A percentile compares a stretch with the other conserved stretches of the same genome.
Conservation (phyloP, 2,113 vertebrate genomes). For the Tyrannus savana region DNA sequence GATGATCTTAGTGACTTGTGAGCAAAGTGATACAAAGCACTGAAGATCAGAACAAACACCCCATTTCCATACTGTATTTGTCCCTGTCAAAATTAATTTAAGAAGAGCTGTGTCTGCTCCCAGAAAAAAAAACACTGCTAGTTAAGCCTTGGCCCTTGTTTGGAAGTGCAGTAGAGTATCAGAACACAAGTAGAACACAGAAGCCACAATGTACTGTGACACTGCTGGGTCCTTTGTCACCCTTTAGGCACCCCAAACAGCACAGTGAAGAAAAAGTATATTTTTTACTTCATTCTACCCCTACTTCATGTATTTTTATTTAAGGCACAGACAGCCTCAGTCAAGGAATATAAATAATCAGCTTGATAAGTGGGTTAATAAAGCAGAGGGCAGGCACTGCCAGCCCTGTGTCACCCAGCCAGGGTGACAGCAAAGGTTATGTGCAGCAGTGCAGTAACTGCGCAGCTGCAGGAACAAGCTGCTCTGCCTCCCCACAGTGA, state of each 20-base stretch:
- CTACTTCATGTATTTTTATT: not conserved
- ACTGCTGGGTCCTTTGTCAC: not conserved
- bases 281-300: not conserved
- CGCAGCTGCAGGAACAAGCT: not conserved
- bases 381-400: not conserved
- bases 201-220: not conserved
- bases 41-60: not conserved
- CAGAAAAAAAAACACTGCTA: not conserved
- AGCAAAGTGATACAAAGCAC: not conserved
- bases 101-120: not conserved
- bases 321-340: not conserved
- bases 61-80: not conserved
- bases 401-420: not conserved
- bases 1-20: not conserved
- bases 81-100: not conserved
- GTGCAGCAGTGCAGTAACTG: not conserved
- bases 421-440: not conserved
- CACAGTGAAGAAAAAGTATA: not conserved
- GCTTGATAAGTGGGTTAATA: not conserved
- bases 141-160: not conserved
- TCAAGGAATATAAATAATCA: not conserved
- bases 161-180: not conserved
- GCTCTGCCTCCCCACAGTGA: not conserved
- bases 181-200: fast-evolving
- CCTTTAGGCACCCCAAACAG: not conserved